phyloP scores from a whole-genome alignment of 2,888 invertebrate genomes.

The Yponomeuta plumbellus region DNA sequence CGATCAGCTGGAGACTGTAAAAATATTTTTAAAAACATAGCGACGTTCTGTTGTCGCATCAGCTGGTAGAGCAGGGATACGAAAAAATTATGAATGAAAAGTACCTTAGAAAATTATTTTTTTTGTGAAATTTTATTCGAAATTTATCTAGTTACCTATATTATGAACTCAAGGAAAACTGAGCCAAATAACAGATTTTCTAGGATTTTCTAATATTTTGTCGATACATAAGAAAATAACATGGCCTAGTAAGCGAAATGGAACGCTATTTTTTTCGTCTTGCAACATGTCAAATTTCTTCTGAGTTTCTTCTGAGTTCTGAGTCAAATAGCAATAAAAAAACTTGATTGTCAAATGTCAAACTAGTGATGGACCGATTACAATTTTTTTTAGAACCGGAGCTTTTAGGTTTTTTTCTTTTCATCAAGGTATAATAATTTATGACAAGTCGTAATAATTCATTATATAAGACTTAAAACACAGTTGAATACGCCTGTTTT shows the following conservation, averaged over 20 bases:
- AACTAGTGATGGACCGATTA: too few relatives aligned
- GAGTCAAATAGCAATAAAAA: too few relatives aligned
- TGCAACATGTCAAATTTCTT: background rate
- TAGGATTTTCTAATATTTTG: background rate
- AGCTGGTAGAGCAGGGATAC: background rate
- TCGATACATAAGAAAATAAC: too few relatives aligned
- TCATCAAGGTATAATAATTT: too few relatives aligned
- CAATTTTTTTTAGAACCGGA: too few relatives aligned
- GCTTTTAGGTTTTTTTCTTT: too few relatives aligned
- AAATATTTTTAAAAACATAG: constrained; percentile 35
- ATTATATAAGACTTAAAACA: too few relatives aligned
- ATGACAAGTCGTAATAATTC: too few relatives aligned
- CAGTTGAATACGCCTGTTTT: too few relatives aligned
- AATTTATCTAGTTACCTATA: background rate
- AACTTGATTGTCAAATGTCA: background rate
- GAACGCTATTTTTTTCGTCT: background rate
- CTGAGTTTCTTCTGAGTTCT: too few relatives aligned
- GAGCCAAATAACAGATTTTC: background rate
- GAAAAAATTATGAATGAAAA: too few relatives aligned
- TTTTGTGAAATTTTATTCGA: background rate
- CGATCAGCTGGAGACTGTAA: constrained; percentile 60
- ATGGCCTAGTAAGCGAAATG: background rate
- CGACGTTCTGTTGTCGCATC: constrained; percentile 35
- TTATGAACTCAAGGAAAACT: background rate
- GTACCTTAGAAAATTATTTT: background rate